A percentile compares a stretch with the other conserved stretches of the same genome.
These are phyloP conservation scores for Agrenia bidenticulata DNA, from an alignment of 2,888 invertebrate species.

Conservation along the genomic window DNA sequence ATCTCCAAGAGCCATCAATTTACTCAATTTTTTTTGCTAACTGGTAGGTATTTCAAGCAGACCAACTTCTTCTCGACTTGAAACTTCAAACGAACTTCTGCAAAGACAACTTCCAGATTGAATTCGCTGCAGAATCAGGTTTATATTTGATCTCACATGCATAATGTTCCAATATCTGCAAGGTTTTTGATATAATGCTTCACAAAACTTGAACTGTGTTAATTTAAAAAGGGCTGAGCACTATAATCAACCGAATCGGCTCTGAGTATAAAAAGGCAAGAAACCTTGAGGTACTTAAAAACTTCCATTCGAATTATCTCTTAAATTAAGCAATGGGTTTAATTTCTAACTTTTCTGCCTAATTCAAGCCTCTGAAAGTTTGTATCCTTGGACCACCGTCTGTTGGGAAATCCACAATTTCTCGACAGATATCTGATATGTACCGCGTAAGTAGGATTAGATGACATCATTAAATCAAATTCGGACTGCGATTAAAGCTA, in stretches of 20 bases:
- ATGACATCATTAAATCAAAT: too few species aligned
- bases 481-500: too few species aligned
- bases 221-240: constrained; percentile 21
- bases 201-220: not conserved
- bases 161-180: not conserved
- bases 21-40: too few species aligned
- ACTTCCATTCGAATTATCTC: not conserved
- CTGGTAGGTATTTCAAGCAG: constrained; percentile 51
- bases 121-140: constrained; percentile 37
- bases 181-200: not conserved
- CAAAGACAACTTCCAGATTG: constrained; percentile 44
- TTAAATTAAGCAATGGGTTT: not conserved
- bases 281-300: constrained; percentile 27
- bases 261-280: constrained; percentile 28
- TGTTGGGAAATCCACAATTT: constrained; percentile 46
- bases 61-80: constrained; percentile 43
- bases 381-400: constrained; percentile 46
- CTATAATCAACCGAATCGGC: constrained; percentile 25
- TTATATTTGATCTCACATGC: not conserved
- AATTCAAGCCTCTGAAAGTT: constrained; percentile 42
- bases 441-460: constrained; percentile 23
- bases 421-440: constrained; percentile 46
- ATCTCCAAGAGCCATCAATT: too few species aligned
- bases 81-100: constrained; percentile 47
- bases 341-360: constrained; percentile 4